Conservation (phyloP, 2,888 invertebrate species). For the Eupithecia insigniata region DNA sequence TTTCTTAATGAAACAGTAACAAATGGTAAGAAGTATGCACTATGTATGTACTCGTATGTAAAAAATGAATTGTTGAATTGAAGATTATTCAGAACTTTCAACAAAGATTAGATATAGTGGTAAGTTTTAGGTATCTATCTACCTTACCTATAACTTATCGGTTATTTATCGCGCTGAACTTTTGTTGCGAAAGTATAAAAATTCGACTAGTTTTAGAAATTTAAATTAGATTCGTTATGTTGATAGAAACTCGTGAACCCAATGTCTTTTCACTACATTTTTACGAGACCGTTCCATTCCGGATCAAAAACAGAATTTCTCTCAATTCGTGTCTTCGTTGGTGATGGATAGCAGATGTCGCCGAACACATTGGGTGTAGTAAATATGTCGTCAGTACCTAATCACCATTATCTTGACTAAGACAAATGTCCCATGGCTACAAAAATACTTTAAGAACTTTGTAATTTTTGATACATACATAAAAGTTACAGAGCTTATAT, state of each 20-base stretch:
- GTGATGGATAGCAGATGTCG: conserved; percentile 21
- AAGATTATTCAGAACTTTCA: background rate
- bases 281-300: conserved; percentile 17
- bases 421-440: background rate
- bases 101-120: background rate
- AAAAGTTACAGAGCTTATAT: background rate
- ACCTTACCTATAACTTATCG: background rate
- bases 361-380: background rate
- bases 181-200: background rate
- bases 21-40: no score
- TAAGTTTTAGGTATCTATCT: background rate
- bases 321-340: conserved; percentile 9
- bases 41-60: background rate
- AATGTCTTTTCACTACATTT: conserved; percentile 23
- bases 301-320: conserved; percentile 28
- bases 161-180: background rate
- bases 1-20: no score
- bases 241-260: conserved; percentile 19
- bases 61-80: background rate
- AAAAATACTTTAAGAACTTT: background rate
- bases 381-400: conserved; percentile 3
- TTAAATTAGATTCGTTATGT: conserved; percentile 10
- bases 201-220: conserved; percentile 10
- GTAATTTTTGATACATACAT: background rate
- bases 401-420: conserved; percentile 3